Evolutionary conservation across 2,113 vertebrate species (phyloP), one percentile per base, ranked within the genome.

Genomic region (Empidonax alnorum): DNA sequence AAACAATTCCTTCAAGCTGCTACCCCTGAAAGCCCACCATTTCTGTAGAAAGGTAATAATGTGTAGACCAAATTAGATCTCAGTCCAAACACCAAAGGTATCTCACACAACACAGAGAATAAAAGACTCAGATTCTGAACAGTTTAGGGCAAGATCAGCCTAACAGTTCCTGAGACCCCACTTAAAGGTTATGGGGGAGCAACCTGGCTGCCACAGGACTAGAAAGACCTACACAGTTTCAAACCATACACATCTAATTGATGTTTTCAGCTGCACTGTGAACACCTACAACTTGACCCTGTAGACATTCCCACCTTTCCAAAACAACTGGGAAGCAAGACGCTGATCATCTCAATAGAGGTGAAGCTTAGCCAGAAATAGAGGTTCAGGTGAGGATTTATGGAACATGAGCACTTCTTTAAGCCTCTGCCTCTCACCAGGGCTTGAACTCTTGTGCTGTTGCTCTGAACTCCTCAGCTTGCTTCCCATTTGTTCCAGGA

Each of bases 51-150:
- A 33, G 22, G 53, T 13, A 80, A 7, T 12, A 58, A 31, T 5
- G 37, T 1, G 2, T 0, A 67, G 44, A 39, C 7, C 41, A 56
- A 4, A 4, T 28, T 2, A 65, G n/a, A 84, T 15, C n/a, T 71
- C 58, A 18, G 18, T 9, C 39, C 68, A 73, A 65, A 76, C 13
- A 55, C 31, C 24, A 61, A 28, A 56, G 11, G 11, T 31, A 23
- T 69, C 49, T 18, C 44, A n/a, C 12, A 21, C 39, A 83, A 50
- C 17, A 73, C 39, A 44, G 25, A 69, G 41, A 92, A 53, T 7
- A 5, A 44, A 84, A 23, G 63, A n/a, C n/a, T 35, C 9, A 0
- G 28, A 52, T 72, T 65, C 44, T 44, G 28, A 72, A 20, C 21
- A 69, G 35, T 42, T 68, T 11, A 33, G 35, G n/a, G 44, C 44